Conservation (phyloP, 2,113 vertebrate genomes). For the Madoqua kirkii region DNA sequence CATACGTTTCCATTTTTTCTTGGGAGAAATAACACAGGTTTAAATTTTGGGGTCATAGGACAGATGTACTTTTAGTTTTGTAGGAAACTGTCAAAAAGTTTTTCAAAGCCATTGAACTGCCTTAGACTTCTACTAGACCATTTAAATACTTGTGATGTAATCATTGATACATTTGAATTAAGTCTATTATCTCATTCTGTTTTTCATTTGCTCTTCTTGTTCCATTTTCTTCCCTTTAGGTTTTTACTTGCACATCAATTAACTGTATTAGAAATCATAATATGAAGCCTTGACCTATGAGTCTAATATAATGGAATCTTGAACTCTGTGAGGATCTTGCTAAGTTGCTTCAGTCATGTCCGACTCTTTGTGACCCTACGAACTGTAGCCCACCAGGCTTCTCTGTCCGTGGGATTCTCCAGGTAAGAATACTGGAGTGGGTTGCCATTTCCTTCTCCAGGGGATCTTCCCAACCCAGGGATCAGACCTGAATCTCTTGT, state of each 20-base stretch:
- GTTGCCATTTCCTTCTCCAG: not conserved
- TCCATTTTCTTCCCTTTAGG: not conserved
- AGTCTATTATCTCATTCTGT: not conserved
- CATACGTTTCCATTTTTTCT: not conserved
- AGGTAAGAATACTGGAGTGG: not conserved
- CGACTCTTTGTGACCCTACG: fast-evolving
- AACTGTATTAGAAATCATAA: not conserved
- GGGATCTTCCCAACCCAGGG: not conserved
- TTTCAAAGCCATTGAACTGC: not conserved
- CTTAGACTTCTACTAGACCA: not conserved
- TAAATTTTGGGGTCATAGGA: not conserved
- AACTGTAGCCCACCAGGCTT: not conserved
- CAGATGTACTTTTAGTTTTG: not conserved
- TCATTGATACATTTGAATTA: not conserved
- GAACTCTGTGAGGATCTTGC: not conserved
- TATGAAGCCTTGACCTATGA: not conserved
- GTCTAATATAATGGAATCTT: not conserved
- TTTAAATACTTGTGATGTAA: not conserved
- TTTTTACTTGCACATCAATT: not conserved
- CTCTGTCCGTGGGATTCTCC: not conserved
- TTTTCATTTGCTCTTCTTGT: not conserved
- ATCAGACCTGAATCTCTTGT: not conserved
- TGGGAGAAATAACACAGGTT: not conserved
- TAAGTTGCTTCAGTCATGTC: not conserved
- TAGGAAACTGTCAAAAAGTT: not conserved